phyloP scores from a whole-genome alignment of 2,113 vertebrate genomes.

The Phalacrocorax aristotelis region DNA sequence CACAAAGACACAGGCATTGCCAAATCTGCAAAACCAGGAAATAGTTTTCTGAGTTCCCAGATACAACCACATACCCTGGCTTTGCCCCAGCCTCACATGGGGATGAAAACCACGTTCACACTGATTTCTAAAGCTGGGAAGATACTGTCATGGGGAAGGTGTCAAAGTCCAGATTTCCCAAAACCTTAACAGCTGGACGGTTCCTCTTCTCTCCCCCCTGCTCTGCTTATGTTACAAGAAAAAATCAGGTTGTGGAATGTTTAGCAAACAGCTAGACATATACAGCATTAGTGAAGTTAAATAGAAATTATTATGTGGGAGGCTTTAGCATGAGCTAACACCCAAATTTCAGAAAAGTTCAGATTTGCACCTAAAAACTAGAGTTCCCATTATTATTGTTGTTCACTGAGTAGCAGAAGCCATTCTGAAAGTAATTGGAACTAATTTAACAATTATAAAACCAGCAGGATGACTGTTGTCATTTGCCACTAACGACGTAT shows the following conservation, averaged over 20 bases:
- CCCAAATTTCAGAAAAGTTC: not conserved
- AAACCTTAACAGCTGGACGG: not conserved
- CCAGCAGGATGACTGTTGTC: not conserved
- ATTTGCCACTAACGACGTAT: not conserved
- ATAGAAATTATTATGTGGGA: not conserved
- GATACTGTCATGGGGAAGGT: not conserved
- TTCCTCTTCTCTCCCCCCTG: not conserved
- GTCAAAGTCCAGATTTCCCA: not conserved
- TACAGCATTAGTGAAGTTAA: not conserved
- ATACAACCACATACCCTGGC: not conserved
- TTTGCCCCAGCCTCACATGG: not conserved
- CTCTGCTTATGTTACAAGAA: not conserved
- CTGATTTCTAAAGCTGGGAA: not conserved
- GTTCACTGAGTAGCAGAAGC: not conserved
- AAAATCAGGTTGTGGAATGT: not conserved
- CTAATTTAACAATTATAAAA: not conserved
- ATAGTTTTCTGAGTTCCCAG: not conserved
- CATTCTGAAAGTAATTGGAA: not conserved
- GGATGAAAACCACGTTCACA: not conserved
- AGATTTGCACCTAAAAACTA: not conserved
- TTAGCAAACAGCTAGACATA: not conserved
- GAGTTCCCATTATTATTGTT: not conserved
- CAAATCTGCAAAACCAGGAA: not conserved
- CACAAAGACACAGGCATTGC: not conserved
- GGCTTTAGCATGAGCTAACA: not conserved